Conservation (phyloP, 2,797 vertebrate genomes). For the Tenualosa thibaudeaui region DNA sequence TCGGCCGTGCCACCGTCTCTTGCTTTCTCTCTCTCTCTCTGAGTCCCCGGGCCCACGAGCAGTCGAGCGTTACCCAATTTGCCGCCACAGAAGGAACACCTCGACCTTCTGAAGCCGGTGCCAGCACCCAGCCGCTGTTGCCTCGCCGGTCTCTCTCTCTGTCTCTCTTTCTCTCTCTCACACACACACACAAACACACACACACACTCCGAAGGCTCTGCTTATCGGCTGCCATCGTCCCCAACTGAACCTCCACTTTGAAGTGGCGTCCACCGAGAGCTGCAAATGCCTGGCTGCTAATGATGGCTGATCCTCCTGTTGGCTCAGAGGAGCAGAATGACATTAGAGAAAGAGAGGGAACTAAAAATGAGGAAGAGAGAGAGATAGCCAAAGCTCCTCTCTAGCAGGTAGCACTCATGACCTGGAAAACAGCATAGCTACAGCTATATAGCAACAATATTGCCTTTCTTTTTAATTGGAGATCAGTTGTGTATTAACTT, state of each 20-base stretch:
- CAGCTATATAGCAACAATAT: background rate
- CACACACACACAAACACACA: background rate
- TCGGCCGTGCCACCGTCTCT: background rate
- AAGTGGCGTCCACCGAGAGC: constrained; percentile 1
- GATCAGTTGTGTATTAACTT: background rate
- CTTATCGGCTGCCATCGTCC: constrained; percentile 18
- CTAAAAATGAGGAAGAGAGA: background rate
- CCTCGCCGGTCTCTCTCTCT: background rate
- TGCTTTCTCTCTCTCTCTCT: background rate
- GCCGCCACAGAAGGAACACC: constrained; percentile 33
- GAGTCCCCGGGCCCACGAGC: background rate
- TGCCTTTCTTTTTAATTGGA: background rate
- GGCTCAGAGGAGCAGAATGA: background rate
- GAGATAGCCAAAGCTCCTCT: background rate
- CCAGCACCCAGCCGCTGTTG: background rate
- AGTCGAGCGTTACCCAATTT: constrained; percentile 35
- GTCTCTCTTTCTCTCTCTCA: background rate
- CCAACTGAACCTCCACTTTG: constrained; percentile 14
- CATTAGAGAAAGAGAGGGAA: background rate
- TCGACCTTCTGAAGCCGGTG: constrained; percentile 33
- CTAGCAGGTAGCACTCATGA: constrained; percentile 15
- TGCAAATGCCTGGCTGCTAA: constrained; percentile 3
- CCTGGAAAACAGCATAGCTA: background rate
- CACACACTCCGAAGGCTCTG: background rate
- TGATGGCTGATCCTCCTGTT: constrained; percentile 16